phyloP scores from a whole-genome alignment of 2,797 vertebrate genomes.

The Lophotriccus pileatus region DNA sequence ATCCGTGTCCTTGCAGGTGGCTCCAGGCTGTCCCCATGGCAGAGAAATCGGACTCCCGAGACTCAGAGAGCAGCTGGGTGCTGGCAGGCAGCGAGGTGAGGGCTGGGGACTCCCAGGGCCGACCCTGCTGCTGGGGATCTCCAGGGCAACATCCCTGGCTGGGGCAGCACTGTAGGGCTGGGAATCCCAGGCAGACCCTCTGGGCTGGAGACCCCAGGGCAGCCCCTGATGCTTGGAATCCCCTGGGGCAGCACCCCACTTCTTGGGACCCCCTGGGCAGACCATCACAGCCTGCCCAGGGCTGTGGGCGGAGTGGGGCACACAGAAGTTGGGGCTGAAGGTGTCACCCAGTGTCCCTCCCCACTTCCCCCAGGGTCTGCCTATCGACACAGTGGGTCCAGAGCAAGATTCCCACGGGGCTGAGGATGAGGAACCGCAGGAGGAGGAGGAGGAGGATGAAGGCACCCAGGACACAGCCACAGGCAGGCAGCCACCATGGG shows the following conservation, averaged over 20 bases:
- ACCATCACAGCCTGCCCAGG: neutral
- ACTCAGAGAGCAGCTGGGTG: slow-evolving; percentile 86
- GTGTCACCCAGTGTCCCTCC: neutral
- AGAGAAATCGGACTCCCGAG: slow-evolving; percentile 76
- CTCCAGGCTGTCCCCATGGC: slow-evolving; percentile 76
- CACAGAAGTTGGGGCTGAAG: accelerated
- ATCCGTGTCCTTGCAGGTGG: neutral
- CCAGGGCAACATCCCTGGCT: neutral
- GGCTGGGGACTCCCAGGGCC: too few species aligned
- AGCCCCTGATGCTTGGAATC: neutral
- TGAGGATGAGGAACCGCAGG: neutral
- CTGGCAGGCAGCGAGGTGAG: slow-evolving; percentile 82
- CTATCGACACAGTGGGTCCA: slow-evolving; percentile 58
- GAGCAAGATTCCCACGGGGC: neutral
- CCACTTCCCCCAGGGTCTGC: slow-evolving; percentile 28
- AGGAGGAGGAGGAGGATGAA: neutral
- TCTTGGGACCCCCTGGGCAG: neutral
- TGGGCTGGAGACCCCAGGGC: too few species aligned
- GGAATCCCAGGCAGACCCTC: neutral
- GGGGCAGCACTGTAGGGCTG: neutral
- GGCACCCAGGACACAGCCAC: neutral
- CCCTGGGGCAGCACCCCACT: neutral
- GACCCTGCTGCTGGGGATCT: neutral
- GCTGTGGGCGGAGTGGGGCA: neutral
- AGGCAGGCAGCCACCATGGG: neutral